phyloP scores from a whole-genome alignment of 2,888 invertebrate genomes.

The Cepaea hortensis region DNA sequence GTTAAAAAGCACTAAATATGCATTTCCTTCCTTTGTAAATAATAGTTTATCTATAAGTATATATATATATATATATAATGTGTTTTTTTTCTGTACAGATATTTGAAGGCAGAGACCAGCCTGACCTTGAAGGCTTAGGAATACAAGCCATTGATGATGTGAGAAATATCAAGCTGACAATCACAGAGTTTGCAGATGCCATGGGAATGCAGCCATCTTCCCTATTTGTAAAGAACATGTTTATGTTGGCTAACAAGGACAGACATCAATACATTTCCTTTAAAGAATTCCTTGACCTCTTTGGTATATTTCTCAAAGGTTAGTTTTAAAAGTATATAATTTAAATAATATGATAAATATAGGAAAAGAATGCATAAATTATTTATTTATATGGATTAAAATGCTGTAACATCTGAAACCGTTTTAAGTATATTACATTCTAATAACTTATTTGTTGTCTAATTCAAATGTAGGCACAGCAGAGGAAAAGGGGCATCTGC shows the following conservation, averaged over 20 bases:
- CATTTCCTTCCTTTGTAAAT: not conserved
- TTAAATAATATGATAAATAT: no score
- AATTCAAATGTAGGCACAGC: conserved; percentile 57
- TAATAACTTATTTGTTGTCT: no score
- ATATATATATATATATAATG: no score
- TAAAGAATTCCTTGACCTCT: conserved; percentile 81
- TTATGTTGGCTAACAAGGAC: conserved; percentile 80
- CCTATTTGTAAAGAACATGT: conserved; percentile 80
- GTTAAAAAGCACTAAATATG: no score
- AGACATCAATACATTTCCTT: conserved; percentile 81
- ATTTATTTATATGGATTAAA: no score
- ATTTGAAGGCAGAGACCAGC: not conserved
- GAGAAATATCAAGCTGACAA: conserved; percentile 60
- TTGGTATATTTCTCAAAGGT: conserved; percentile 80
- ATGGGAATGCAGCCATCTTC: conserved; percentile 80
- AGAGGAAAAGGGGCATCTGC: conserved; percentile 63
- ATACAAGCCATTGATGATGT: conserved; percentile 53
- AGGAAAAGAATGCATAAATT: no score
- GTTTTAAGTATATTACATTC: no score
- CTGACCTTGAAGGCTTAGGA: conserved; percentile 39
- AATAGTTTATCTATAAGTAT: not conserved
- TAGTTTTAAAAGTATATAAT: not conserved
- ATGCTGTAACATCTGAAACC: no score
- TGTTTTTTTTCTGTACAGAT: not conserved
- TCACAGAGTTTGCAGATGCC: conserved; percentile 80